These are phyloP conservation scores for Perithous albicinctus DNA, from an alignment of 2,888 invertebrate genomes.

Conservation along the genomic window DNA sequence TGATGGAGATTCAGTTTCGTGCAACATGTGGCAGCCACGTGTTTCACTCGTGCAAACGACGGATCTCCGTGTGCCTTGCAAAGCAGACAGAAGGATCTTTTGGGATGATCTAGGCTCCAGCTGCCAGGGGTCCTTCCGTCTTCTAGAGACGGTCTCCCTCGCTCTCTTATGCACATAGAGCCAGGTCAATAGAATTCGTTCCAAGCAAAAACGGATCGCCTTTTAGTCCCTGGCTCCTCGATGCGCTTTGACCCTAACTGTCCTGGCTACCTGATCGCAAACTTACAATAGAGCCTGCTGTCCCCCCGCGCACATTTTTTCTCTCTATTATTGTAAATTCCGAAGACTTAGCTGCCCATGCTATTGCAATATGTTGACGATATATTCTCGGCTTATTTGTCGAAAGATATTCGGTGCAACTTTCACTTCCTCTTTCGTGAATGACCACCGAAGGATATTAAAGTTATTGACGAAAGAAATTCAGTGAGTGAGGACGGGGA, in stretches of 20 bases:
- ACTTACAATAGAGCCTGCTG: slow-evolving; percentile 52
- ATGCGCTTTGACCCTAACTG: slow-evolving; percentile 50
- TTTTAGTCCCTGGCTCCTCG: slow-evolving; percentile 34
- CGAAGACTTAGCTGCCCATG: not conserved
- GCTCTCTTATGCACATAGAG: slow-evolving; percentile 11
- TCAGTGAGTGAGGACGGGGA: not conserved
- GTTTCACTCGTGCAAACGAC: slow-evolving; percentile 77
- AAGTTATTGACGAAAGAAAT: not conserved
- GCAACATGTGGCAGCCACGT: slow-evolving; percentile 84
- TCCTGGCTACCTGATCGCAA: slow-evolving; percentile 52
- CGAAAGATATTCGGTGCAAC: not conserved
- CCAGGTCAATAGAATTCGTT: slow-evolving; percentile 62
- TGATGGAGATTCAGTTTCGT: slow-evolving; percentile 81
- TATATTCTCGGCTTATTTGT: not conserved
- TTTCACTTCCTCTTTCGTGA: slow-evolving; percentile 21
- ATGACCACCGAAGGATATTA: not conserved
- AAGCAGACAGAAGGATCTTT: slow-evolving; percentile 63
- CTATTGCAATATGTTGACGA: not conserved
- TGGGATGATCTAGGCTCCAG: slow-evolving; percentile 65
- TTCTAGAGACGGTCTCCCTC: slow-evolving; percentile 42
- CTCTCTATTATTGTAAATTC: slow-evolving; percentile 36
- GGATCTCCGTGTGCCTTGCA: slow-evolving; percentile 55
- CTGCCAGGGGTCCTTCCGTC: slow-evolving; percentile 56
- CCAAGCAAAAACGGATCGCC: slow-evolving; percentile 38
- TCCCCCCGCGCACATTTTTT: slow-evolving; percentile 10